Evolutionary conservation across 2,797 vertebrate genomes (phyloP), one percentile per base, ranked within the genome.

Genomic region (Odontamblyopus lacepedii): DNA sequence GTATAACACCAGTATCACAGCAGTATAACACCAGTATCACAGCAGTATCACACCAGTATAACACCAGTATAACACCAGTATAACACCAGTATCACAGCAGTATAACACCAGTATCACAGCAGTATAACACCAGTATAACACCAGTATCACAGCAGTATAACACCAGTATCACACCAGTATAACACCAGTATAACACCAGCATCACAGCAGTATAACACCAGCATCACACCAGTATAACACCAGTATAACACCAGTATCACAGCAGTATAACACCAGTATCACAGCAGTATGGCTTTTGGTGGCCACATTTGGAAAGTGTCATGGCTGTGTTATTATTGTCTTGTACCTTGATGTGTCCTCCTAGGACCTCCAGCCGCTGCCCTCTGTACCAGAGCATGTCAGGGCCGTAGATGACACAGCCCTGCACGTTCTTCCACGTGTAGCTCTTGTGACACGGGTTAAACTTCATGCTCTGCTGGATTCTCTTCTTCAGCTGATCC

Each of bases 311-410:
- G 51, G 51, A 55, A 18, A 55, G 5, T 0, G 3, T 48, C 44
- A 4, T 48, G 44, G 12, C 3, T 15, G 19, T 62, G 18, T 35
- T 41, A 8, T 23, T 4, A 3, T 64, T 23, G 51, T 2, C 88
- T 48, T 48, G 78, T 73, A 98, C 97, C 95, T 87, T 95, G 5
- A 98, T 82, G 2, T 92, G 83, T 69, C 91, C 92, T 35, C 92
- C 88, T 1, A 90, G 89, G 48, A 95, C 84, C 79, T 96, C 95
- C 76, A 95, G 71, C 73, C 98, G 88, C 84, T 94, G 93, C 48
- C 95, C 97, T 72, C 97, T 88, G 82, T 97, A 95, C 96, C 95
- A 98, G 78, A 93, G 5, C 73, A 95, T 95, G 83, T 99, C 97
- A 0, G 95, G 88, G 62, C 96, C 97, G 78, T 95, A 95, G 67